Conservation (phyloP, 2,797 vertebrate species). For the Mus spretus region DNA sequence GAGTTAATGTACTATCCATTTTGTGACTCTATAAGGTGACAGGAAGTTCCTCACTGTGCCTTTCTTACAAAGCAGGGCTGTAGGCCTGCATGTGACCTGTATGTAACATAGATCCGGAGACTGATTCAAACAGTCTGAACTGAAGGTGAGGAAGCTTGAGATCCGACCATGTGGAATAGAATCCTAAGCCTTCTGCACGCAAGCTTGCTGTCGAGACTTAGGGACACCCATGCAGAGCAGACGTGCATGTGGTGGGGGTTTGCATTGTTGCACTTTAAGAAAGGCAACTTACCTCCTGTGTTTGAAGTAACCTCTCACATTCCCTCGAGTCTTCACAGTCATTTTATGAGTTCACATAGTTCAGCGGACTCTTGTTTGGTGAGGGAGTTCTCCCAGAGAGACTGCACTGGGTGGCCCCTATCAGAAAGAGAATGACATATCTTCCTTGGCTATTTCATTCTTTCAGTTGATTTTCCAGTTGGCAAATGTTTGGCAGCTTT, state of each 20-base stretch:
- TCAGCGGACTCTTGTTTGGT: not conserved
- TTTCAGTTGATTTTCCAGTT: not conserved
- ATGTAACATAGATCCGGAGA: not conserved
- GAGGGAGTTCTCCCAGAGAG: not conserved
- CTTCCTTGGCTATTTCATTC: not conserved
- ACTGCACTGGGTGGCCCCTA: not conserved
- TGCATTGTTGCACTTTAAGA: not conserved
- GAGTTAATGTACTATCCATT: not conserved
- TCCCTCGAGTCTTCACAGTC: not conserved
- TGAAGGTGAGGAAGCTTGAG: not conserved
- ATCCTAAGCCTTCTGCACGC: not conserved
- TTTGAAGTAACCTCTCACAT: not conserved
- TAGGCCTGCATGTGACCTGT: not conserved
- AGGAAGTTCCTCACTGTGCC: not conserved
- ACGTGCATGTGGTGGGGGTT: not conserved
- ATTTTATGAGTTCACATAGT: not conserved
- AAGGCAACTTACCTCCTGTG: not conserved
- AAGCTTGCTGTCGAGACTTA: not conserved
- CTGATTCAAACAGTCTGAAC: constrained; percentile 10
- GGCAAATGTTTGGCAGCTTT: not conserved
- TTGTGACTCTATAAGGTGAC: not conserved
- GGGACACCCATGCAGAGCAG: accelerated
- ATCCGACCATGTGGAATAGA: not conserved
- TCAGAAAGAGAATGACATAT: not conserved
- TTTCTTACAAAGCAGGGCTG: not conserved